phyloP scores from a whole-genome alignment of 1,140 invertebrate species.

The Chionoecetes opilio region DNA sequence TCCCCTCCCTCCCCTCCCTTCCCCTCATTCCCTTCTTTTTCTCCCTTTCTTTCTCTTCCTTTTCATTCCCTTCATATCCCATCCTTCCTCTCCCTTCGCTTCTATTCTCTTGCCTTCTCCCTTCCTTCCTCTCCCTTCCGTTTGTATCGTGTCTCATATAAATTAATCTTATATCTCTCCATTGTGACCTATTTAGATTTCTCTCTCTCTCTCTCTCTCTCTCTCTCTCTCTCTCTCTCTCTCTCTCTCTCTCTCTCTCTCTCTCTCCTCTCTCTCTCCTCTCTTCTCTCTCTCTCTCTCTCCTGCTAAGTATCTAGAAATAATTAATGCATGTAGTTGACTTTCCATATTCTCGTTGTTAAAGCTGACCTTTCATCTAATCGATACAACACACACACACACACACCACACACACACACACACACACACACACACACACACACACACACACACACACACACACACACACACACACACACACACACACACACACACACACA shows the following conservation, averaged over 20 bases:
- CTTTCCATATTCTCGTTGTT: not conserved
- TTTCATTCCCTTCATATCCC: too few species aligned
- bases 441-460: not conserved
- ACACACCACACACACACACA: slow-evolving; percentile 27
- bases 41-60: too few species aligned
- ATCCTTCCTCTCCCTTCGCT: too few species aligned
- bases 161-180: not conserved
- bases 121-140: not conserved
- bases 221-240: slow-evolving; percentile 40
- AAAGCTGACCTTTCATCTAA: not conserved
- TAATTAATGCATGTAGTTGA: too few species aligned
- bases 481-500: not conserved
- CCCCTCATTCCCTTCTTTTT: not conserved
- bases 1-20: not conserved
- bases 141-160: not conserved
- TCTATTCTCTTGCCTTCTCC: too few species aligned
- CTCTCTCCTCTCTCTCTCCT: not conserved
- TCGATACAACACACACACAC: not conserved
- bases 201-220: slow-evolving; percentile 27
- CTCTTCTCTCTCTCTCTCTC: not conserved
- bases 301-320: not conserved
- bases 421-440: not conserved
- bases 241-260: slow-evolving; percentile 44
- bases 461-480: not conserved
- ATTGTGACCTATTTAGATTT: not conserved